A percentile compares a stretch with the other conserved stretches of the same genome.
Evolutionary conservation across 2,888 invertebrate species (phyloP).

Genomic region (Cerastis rubricosa): DNA sequence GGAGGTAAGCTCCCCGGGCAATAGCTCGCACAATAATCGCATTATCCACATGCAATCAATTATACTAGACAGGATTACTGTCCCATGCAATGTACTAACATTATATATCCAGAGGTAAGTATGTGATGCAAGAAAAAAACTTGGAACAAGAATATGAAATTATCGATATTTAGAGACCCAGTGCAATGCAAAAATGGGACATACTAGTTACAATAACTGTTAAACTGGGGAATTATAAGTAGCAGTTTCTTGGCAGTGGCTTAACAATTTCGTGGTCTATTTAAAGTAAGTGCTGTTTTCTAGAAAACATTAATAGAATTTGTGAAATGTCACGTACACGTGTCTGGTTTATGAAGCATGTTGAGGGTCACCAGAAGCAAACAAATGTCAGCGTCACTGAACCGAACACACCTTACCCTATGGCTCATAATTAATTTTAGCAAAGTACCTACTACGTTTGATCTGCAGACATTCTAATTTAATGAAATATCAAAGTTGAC

Average conservation of each 20-base stretch:
- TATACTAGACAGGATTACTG: constrained; percentile 76
- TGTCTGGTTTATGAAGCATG: constrained; percentile 37
- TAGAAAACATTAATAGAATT: constrained; percentile 45
- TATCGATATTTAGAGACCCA: not conserved
- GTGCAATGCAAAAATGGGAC: constrained; percentile 17
- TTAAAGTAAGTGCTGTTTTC: constrained; percentile 30
- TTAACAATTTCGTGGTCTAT: constrained; percentile 35
- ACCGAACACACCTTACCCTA: constrained; percentile 31
- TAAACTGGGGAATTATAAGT: not conserved
- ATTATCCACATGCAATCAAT: constrained; percentile 83
- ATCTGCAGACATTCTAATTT: constrained; percentile 20
- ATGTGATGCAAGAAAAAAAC: constrained; percentile 26
- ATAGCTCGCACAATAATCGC: constrained; percentile 82
- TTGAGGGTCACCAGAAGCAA: constrained; percentile 47
- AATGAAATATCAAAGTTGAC: constrained; percentile 21
- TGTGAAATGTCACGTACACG: constrained; percentile 50
- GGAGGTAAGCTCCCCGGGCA: constrained; percentile 73
- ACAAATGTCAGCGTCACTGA: constrained; percentile 53
- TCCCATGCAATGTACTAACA: constrained; percentile 35
- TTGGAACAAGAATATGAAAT: not conserved
- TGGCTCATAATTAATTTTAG: constrained; percentile 52
- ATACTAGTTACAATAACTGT: constrained; percentile 6
- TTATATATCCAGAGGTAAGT: constrained; percentile 15
- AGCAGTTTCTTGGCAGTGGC: constrained; percentile 44
- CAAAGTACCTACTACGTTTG: constrained; percentile 18